A percentile compares a stretch with the other conserved stretches of the same genome.
Conservation (phyloP, 1,140 invertebrate genomes). For the Drosophila gunungcola region DNA sequence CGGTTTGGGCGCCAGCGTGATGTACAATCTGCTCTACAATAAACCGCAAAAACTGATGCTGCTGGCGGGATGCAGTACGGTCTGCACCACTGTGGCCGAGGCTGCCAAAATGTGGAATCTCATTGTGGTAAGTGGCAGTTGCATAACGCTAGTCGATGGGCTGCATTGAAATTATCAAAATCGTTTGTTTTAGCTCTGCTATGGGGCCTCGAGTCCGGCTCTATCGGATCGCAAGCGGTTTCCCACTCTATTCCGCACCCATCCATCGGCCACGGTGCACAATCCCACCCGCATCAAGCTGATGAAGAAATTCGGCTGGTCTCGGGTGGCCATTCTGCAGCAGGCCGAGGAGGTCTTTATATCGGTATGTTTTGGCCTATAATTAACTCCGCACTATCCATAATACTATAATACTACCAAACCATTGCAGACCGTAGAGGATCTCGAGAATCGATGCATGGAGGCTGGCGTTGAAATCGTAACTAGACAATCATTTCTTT, state of each 20-base stretch:
- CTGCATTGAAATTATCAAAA: background rate
- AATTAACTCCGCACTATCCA: background rate
- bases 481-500: slow-evolving; percentile 98
- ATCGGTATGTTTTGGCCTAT: slow-evolving; percentile 89
- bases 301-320: slow-evolving; percentile 99
- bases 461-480: slow-evolving; percentile 97
- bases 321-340: slow-evolving; percentile 97
- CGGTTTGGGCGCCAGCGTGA: slow-evolving; percentile 97
- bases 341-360: slow-evolving; percentile 99
- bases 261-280: slow-evolving; percentile 99
- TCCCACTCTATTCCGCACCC: slow-evolving; percentile 98
- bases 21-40: slow-evolving; percentile 99
- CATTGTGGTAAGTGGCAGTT: slow-evolving; percentile 93
- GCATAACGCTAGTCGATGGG: slow-evolving; percentile 12
- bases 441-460: slow-evolving; percentile 97
- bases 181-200: slow-evolving; percentile 91
- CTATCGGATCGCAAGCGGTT: slow-evolving; percentile 98
- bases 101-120: slow-evolving; percentile 99
- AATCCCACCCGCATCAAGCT: slow-evolving; percentile 99
- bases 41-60: slow-evolving; percentile 98
- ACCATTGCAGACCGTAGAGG: slow-evolving; percentile 94
- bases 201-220: slow-evolving; percentile 98
- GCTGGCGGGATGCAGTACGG: slow-evolving; percentile 98
- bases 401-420: background rate
- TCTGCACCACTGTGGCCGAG: slow-evolving; percentile 99